Conservation (phyloP, 2,888 invertebrate genomes). For the Mesorhabditis belari region DNA sequence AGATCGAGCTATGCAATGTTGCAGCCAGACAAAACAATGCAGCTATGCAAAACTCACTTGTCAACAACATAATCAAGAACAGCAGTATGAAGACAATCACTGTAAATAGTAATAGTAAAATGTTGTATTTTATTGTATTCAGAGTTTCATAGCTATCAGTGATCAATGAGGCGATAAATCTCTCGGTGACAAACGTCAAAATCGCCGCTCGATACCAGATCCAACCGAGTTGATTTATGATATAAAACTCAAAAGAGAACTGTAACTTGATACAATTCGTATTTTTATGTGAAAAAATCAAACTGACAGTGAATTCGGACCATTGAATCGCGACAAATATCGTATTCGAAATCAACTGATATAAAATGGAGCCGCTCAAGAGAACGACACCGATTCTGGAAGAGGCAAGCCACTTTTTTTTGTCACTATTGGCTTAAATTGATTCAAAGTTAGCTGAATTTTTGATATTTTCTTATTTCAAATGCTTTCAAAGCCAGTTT, state of each 20-base stretch:
- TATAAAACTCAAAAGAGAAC: neutral
- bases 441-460: no score
- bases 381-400: neutral
- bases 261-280: no score
- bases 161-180: neutral
- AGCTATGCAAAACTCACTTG: no score
- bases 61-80: no score
- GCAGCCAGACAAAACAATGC: no score
- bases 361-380: neutral
- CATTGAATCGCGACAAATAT: no score
- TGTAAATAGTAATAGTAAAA: neutral
- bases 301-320: neutral
- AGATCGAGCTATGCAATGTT: no score
- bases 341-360: neutral
- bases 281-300: no score
- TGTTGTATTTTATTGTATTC: neutral
- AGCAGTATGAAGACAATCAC: neutral
- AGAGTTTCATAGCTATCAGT: neutral
- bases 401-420: no score
- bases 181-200: neutral
- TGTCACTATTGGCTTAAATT: no score
- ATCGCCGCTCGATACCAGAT: neutral
- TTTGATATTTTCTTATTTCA: no score
- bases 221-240: neutral
- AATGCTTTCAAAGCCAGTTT: no score